Evolutionary conservation across 2,113 vertebrate genomes (phyloP).

Genomic region (Cavia porcellus): DNA sequence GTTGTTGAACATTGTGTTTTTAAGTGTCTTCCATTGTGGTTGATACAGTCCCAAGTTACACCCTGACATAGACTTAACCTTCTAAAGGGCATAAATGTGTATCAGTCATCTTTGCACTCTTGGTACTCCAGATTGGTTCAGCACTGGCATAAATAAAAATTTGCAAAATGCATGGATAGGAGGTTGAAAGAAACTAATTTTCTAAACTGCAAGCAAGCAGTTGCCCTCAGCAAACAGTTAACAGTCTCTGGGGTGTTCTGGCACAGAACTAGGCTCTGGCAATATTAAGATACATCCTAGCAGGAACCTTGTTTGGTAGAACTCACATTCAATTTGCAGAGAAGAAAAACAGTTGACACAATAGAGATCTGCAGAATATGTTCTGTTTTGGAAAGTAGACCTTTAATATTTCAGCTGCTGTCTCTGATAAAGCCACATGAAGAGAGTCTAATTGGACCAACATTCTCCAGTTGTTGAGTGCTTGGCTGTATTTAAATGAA

Average conservation of each 20-base stretch:
- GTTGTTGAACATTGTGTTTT: background rate
- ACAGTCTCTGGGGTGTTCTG: background rate
- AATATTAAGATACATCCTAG: background rate
- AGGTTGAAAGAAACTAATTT: slow-evolving; percentile 12
- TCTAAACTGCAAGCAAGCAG: slow-evolving; percentile 25
- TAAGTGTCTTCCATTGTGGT: background rate
- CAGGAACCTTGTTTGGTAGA: background rate
- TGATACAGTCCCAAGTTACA: background rate
- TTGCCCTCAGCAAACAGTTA: background rate
- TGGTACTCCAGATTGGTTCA: background rate
- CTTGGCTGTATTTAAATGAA: background rate
- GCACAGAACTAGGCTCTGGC: background rate
- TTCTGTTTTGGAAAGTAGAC: background rate
- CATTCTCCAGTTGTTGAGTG: background rate
- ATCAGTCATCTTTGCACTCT: background rate
- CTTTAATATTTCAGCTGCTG: background rate
- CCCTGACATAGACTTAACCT: background rate
- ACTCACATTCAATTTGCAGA: background rate
- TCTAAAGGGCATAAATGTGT: background rate
- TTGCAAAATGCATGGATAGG: background rate
- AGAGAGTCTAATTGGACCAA: background rate
- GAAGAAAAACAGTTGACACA: background rate
- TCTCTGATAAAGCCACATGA: background rate
- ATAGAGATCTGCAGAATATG: background rate
- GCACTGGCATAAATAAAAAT: background rate